A percentile compares a stretch with the other conserved stretches of the same genome.
These are phyloP conservation scores for Drosophila atripex DNA, from an alignment of 2,888 invertebrate genomes.

Conservation along the genomic window DNA sequence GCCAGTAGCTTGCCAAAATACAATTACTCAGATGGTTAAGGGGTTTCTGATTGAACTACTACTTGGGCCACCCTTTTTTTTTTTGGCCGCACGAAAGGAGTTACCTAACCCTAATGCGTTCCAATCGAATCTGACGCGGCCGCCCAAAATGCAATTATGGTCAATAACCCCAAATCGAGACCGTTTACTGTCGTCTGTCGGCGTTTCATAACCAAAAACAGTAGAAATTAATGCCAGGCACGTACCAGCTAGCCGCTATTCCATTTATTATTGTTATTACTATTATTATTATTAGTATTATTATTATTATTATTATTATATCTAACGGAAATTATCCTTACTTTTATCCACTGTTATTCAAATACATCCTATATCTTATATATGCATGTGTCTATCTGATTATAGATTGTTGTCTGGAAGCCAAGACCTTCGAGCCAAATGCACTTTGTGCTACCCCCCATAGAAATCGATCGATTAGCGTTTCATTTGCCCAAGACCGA, in stretches of 20 bases:
- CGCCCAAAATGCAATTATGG: conserved; percentile 63
- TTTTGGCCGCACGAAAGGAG: too few species aligned
- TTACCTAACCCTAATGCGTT: conserved; percentile 37
- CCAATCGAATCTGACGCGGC: conserved; percentile 30
- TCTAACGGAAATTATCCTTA: conserved; percentile 58
- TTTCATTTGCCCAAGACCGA: conserved; percentile 56
- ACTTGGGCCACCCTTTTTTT: neutral
- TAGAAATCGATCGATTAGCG: conserved; percentile 71
- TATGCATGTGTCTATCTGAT: neutral
- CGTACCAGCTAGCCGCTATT: conserved; percentile 34
- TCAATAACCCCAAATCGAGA: conserved; percentile 73
- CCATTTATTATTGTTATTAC: neutral
- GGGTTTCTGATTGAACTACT: neutral
- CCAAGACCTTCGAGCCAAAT: conserved; percentile 45
- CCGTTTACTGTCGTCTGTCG: conserved; percentile 40
- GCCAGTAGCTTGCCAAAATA: conserved; percentile 14
- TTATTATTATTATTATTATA: conserved; percentile 39
- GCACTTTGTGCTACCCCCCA: conserved; percentile 53
- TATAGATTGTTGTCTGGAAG: neutral
- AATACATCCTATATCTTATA: too few species aligned
- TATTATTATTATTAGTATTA: conserved; percentile 42
- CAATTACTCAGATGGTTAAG: conserved; percentile 21
- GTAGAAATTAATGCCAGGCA: conserved; percentile 59
- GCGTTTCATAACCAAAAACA: conserved; percentile 56
- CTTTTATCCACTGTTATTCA: too few species aligned